Conservation (phyloP, 2,113 vertebrate species). For the Centropus unirufus region DNA sequence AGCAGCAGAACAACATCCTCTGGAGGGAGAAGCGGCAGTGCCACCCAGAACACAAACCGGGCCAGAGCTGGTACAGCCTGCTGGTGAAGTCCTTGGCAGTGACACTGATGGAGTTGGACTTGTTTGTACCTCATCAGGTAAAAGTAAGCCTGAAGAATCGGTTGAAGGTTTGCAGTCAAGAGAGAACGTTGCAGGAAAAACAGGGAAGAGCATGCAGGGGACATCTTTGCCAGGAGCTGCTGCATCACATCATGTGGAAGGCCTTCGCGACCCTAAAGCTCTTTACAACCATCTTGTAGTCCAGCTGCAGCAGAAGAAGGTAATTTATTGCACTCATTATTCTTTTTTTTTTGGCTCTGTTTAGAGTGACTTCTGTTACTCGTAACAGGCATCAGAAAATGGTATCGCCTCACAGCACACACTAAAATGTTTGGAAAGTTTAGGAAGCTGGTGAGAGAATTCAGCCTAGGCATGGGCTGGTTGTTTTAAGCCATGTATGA, state of each 20-base stretch:
- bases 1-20: rapidly evolving
- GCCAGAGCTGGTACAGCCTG: not conserved
- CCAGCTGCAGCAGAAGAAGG: constrained; percentile 92
- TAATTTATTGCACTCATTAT: constrained; percentile 15
- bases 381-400: not conserved
- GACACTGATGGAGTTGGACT: constrained; percentile 61
- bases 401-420: not conserved
- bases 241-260: not conserved
- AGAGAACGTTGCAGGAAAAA: not conserved
- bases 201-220: constrained; percentile 59
- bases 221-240: constrained; percentile 71
- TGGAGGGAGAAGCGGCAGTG: not conserved
- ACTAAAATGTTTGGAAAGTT: not conserved
- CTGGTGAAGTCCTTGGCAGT: not conserved
- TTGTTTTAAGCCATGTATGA: not conserved
- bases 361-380: not conserved
- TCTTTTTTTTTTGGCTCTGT: not conserved
- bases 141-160: constrained; percentile 54
- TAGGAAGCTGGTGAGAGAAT: not conserved
- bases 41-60: rapidly evolving
- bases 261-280: constrained; percentile 12
- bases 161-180: constrained; percentile 20
- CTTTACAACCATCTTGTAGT: constrained; percentile 74
- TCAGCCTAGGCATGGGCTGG: not conserved
- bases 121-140: constrained; percentile 37